Percentiles rank a stretch among this genome's conserved stretches.
Conservation (phyloP, 2,888 invertebrate species). For the Bellardia bayeri region DNA sequence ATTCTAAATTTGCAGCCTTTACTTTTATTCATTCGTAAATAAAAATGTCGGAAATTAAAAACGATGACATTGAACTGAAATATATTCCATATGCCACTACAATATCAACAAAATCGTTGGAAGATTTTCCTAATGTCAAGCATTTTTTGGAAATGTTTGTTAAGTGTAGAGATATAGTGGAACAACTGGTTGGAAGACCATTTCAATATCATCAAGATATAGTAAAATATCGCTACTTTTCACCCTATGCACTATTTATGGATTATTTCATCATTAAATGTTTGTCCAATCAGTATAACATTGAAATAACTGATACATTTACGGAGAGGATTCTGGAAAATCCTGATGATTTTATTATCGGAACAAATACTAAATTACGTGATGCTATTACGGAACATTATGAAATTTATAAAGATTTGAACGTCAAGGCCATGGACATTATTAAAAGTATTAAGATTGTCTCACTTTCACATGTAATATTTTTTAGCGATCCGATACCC, state of each 20-base stretch:
- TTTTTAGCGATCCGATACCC: background rate
- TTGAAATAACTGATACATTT: background rate
- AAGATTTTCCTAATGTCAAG: conserved; percentile 22
- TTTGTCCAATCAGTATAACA: conserved; percentile 36
- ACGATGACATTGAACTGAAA: background rate
- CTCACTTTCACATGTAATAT: conserved; percentile 23
- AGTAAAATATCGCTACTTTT: background rate
- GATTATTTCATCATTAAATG: conserved; percentile 42
- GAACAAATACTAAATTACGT: background rate
- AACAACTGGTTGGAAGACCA: background rate
- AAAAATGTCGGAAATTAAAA: background rate
- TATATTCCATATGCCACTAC: conserved; percentile 31
- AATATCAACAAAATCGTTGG: conserved; percentile 10
- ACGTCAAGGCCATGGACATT: conserved; percentile 28
- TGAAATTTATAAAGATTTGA: conserved; percentile 17
- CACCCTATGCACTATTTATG: conserved; percentile 34
- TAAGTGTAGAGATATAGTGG: background rate
- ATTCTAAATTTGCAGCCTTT: no score
- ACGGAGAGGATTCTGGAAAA: conserved; percentile 16
- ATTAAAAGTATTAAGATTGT: conserved; percentile 29
- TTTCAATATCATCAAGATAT: conserved; percentile 7
- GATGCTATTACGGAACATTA: conserved; percentile 27
- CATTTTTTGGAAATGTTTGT: conserved; percentile 28
- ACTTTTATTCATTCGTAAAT: no score
- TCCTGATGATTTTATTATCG: background rate